Conservation (phyloP, 2,797 vertebrate species). For the Clamator glandarius region DNA sequence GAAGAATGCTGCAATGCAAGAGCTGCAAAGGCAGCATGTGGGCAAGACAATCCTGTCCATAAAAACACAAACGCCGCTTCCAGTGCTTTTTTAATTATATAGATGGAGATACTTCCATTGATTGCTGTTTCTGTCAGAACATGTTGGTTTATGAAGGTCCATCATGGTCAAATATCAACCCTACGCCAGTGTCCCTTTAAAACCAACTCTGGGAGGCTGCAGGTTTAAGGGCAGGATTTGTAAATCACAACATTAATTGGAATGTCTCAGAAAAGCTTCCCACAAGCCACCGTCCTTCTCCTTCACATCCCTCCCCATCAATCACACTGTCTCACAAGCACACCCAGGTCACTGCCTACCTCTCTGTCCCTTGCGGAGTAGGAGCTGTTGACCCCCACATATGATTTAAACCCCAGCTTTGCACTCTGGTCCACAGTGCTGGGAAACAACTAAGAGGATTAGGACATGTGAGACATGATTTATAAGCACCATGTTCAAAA, state of each 20-base stretch:
- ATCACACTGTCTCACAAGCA: background rate
- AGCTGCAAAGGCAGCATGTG: slow-evolving; percentile 5
- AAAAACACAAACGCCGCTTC: background rate
- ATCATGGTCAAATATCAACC: background rate
- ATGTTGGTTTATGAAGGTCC: background rate
- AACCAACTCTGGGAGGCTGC: background rate
- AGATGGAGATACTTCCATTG: background rate
- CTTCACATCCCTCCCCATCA: background rate
- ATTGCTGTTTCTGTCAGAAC: background rate
- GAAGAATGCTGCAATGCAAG: background rate
- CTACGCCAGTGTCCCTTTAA: background rate
- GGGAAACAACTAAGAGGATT: slow-evolving; percentile 13
- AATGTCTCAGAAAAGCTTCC: slow-evolving; percentile 17
- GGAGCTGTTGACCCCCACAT: background rate
- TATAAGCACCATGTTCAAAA: background rate
- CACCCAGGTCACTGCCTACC: background rate
- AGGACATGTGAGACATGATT: background rate
- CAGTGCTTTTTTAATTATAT: background rate
- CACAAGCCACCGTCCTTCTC: background rate
- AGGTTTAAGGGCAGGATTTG: slow-evolving; percentile 32
- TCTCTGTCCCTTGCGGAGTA: background rate
- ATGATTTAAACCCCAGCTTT: slow-evolving; percentile 9
- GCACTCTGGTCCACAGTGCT: background rate
- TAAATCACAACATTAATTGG: slow-evolving; percentile 31
- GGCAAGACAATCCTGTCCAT: background rate